Base-by-base conservation (phyloP, 2,797 vertebrate genomes). In the Alcedo atthis region DNA sequence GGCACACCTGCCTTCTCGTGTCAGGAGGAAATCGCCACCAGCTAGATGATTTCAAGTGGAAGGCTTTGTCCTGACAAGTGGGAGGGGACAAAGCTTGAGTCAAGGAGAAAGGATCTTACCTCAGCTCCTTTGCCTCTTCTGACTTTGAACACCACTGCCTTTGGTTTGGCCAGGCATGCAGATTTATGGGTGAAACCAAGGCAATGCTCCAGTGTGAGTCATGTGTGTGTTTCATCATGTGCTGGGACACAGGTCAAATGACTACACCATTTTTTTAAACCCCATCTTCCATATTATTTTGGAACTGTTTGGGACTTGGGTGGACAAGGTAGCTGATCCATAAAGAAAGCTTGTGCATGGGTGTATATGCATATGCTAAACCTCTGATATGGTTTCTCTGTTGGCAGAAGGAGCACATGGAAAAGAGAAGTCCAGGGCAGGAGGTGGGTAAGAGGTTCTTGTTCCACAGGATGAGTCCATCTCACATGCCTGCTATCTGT, bases 401-500 rank as follows among this genome's bases (percentile, higher is more conserved):
- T 73, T 80, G 63, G 49, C 75, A 92, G 79, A 90, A 87, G 69
- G 32, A 93, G 8, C 61, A 87, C 45, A 24, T 63, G 85, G 77
- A 68, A 89, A 92, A 92, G 51, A 80, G 43, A 63, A 92, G n/a
- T 1, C 26, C 8, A 3, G 96, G 96, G 1, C 67, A 79, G 25
- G 28, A 70, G 0, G 95, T 98, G 22, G 58, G 49, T 1, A 98
- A 98, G 88, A 74, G 63, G n/a, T 95, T 97, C 67, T 97, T 98
- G 6, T 99, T 99, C 89, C 98, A 98, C 0, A 97, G 98, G 53
- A 98, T 98, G 0, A 96, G 96, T 73, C 14, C 87, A 8, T 88
- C 82, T 71, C 53, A 97, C 2, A 21, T 98, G 0, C 80, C 97
- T 0, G 95, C 95, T 94, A 98, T 98, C 94, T 98, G 98, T 84